Evolutionary conservation across 2,888 invertebrate genomes (phyloP), one percentile per base, ranked within the genome.

Genomic region (Labia minor): DNA sequence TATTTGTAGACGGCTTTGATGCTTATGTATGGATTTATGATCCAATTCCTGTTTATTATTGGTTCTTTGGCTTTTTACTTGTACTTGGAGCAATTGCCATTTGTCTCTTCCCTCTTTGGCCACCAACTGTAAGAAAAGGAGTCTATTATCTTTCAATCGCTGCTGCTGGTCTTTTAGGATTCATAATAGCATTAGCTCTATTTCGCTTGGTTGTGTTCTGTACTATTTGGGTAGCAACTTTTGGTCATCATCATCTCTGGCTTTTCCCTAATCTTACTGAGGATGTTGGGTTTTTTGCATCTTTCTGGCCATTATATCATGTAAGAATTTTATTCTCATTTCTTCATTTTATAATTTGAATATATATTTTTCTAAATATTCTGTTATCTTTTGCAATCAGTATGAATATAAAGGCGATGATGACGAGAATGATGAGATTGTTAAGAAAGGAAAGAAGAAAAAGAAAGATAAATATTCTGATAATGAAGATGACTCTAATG

Each of bases 81-180:
- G 93, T 99, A 26, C 80, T 97, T 67, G 97, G 94, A 19, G 94
- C 95, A 26, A 94, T 98, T 73, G 91, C 89, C 14, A 87, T 99
- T 49, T 99, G 99, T 79, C 84, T 99, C 76, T 99, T 98, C 81
- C 99, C 99, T n/a, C 81, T 99, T 67, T 99, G 99, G 99, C 99
- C 99, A 0, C 90, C 92, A 66, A 87, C 90, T 72, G 89, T 97
- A 73, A 85, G 92, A 72, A 86, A 91, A 78, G 95, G 95, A 70
- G 97, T 99, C 14, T 99, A 99, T 81, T 99, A 99, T 78, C 79
- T 98, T 71, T 95, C 95, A 76, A 86, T 99, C 71, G 92, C 91
- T 0, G 97, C 94, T 0, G 96, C 96, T 26, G 94, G 90, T 6
- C 95, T 98, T 81, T 86, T 99, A 67, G 92, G 95, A 64, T 86